Conservation (phyloP, 2,113 vertebrate genomes). For the Odontophorus gujanensis region DNA sequence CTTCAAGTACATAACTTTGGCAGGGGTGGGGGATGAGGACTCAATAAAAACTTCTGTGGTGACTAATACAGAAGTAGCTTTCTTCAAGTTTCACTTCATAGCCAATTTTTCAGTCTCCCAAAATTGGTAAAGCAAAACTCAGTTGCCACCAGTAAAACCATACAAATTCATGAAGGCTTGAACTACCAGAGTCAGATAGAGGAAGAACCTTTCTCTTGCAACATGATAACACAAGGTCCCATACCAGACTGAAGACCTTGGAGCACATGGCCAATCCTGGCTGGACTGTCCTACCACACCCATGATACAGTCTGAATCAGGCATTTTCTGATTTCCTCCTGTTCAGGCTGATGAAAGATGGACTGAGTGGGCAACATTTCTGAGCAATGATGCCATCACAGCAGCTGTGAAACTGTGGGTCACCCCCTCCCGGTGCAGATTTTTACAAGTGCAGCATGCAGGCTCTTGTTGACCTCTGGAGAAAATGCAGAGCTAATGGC, state of each 20-base stretch:
- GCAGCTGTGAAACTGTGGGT: too few relatives aligned
- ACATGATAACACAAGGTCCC: neutral
- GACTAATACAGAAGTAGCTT: neutral
- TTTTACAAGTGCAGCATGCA: too few relatives aligned
- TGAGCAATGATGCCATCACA: too few relatives aligned
- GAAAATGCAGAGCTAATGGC: neutral
- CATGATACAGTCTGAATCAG: neutral
- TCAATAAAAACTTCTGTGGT: neutral
- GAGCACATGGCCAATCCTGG: neutral
- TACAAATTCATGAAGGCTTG: neutral
- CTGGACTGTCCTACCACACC: neutral
- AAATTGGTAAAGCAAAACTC: neutral
- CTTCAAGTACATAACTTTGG: neutral
- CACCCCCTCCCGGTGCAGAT: too few relatives aligned
- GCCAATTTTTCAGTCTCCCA: neutral
- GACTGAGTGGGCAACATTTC: too few relatives aligned
- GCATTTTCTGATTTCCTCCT: neutral
- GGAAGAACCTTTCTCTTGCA: neutral
- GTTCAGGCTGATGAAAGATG: neutral
- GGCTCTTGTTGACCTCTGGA: too few relatives aligned
- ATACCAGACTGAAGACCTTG: neutral
- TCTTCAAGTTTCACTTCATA: neutral
- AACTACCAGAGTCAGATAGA: neutral
- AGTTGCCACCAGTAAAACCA: neutral
- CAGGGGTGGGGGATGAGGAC: neutral